A percentile compares a stretch with the other conserved stretches of the same genome.
Conservation (phyloP, 92 coral and sea anemone genomes). For the Scolanthus callimorphus region DNA sequence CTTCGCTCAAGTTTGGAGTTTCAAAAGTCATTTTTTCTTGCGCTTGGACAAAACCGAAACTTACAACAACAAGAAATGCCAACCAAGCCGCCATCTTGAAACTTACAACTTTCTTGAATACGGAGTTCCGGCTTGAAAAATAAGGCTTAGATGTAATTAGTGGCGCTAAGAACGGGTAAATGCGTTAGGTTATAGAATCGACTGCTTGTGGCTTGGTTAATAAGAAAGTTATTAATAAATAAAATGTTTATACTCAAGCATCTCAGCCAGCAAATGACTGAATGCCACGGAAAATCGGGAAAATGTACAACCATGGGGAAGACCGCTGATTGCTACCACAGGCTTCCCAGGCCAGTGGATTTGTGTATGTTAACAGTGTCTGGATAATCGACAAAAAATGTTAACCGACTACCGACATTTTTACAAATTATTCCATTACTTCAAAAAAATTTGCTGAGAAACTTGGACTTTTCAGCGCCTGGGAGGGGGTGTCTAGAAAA, state of each 20-base stretch:
- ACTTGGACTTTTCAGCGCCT: too few relatives aligned
- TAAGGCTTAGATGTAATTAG: neutral
- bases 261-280: constrained; percentile 24
- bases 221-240: constrained; percentile 38
- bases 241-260: constrained; percentile 36
- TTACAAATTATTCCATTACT: too few relatives aligned
- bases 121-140: too few relatives aligned
- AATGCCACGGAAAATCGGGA: constrained; percentile 33
- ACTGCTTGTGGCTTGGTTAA: constrained; percentile 8
- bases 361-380: too few relatives aligned
- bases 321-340: too few relatives aligned
- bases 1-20: constrained; percentile 93
- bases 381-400: too few relatives aligned
- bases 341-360: too few relatives aligned
- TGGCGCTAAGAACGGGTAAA: constrained; percentile 8
- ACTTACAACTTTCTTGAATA: neutral
- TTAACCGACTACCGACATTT: too few relatives aligned
- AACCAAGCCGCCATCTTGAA: constrained; percentile 9
- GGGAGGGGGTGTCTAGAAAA: too few relatives aligned
- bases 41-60: constrained; percentile 11
- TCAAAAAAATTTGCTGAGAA: too few relatives aligned
- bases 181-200: neutral
- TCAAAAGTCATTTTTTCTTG: constrained; percentile 93
- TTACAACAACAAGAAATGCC: constrained; percentile 6
- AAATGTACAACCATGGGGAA: too few relatives aligned